These are phyloP conservation scores for Ceyx margarethae DNA, from an alignment of 2,113 vertebrate species.

Conservation along the genomic window DNA sequence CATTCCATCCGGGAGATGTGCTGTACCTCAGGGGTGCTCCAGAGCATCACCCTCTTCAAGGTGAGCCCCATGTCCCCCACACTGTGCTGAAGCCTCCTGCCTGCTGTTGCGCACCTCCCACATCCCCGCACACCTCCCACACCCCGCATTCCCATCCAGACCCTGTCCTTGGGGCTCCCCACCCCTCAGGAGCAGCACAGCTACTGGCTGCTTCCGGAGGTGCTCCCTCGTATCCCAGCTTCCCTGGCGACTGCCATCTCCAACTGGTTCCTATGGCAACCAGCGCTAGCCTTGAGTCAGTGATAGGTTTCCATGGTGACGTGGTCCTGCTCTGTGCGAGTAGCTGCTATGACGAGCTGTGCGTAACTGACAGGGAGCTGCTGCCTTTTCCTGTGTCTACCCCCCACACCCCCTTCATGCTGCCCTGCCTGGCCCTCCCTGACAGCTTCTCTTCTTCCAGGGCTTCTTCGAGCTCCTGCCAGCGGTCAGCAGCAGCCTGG, in stretches of 20 bases:
- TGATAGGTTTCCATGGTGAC: conserved; percentile 58
- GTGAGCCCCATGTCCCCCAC: conserved; percentile 49
- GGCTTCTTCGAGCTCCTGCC: conserved; percentile 93
- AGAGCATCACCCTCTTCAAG: conserved; percentile 92
- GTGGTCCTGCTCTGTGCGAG: background rate
- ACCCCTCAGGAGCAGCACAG: background rate
- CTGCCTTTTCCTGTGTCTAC: background rate
- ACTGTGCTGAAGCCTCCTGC: rapidly evolving
- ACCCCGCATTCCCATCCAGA: rapidly evolving
- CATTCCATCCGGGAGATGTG: conserved; percentile 98
- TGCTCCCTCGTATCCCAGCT: background rate
- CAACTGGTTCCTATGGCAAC: conserved; percentile 66
- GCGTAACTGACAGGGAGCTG: background rate
- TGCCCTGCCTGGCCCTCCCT: background rate
- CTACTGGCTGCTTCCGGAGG: background rate
- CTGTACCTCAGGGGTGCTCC: conserved; percentile 90
- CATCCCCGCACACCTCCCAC: rapidly evolving
- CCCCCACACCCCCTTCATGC: rapidly evolving
- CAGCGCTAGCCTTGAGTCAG: conserved; percentile 55
- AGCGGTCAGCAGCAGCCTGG: conserved; percentile 75
- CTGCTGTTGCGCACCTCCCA: rapidly evolving
- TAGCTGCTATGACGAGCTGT: background rate
- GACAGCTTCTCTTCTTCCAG: conserved; percentile 65
- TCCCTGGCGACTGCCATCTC: conserved; percentile 2
- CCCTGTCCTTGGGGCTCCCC: background rate